phyloP scores from a whole-genome alignment of 2,888 invertebrate genomes.

The Caenorhabditis virilis region DNA sequence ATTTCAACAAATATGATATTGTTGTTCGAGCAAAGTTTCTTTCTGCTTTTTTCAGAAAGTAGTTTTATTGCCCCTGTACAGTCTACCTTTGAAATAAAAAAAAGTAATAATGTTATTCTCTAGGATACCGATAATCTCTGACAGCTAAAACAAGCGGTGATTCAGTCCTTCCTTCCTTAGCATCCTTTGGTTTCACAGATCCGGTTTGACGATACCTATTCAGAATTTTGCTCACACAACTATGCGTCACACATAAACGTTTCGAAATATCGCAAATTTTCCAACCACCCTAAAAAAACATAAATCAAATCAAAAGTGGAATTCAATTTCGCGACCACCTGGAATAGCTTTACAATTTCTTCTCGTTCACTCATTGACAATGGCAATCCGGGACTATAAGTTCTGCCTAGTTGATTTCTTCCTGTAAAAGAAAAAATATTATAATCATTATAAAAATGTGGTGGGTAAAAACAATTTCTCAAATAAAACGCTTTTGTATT shows the following conservation, averaged over 20 bases:
- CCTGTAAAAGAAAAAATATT: conserved; percentile 39
- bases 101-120: too few relatives aligned
- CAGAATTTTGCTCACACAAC: conserved; percentile 67
- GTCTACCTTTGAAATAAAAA: too few relatives aligned
- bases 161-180: conserved; percentile 66
- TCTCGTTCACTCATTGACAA: conserved; percentile 65
- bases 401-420: conserved; percentile 65
- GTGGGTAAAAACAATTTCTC: too few relatives aligned
- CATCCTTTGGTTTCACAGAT: conserved; percentile 66
- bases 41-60: too few relatives aligned
- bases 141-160: conserved; percentile 65
- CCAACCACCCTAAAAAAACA: conserved; percentile 57
- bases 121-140: conserved; percentile 57
- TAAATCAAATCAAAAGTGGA: too few relatives aligned
- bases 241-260: conserved; percentile 64
- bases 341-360: conserved; percentile 63
- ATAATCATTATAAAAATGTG: too few relatives aligned
- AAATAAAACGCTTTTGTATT: too few relatives aligned
- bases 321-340: too few relatives aligned
- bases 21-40: too few relatives aligned
- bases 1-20: too few relatives aligned
- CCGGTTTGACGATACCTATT: conserved; percentile 67
- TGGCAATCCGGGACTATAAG: conserved; percentile 65
- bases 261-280: conserved; percentile 68
- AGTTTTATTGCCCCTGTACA: too few relatives aligned